Evolutionary conservation across 2,113 vertebrate species (phyloP).

Genomic region (Toxotes jaculatrix): DNA sequence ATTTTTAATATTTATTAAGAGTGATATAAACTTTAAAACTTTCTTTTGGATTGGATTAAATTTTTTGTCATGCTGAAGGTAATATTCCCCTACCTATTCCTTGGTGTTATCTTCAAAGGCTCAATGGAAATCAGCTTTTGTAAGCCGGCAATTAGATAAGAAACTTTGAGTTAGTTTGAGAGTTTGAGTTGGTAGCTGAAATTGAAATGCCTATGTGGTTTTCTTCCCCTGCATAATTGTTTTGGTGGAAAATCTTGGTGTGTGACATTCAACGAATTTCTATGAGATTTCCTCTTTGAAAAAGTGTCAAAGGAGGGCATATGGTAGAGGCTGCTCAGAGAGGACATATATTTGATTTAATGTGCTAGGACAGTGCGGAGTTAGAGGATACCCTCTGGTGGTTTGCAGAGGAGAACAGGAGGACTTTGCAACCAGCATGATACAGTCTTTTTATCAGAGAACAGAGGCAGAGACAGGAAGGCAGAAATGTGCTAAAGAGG

Average conservation of each 20-base stretch:
- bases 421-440: slow-evolving; percentile 60
- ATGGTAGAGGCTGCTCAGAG: slow-evolving; percentile 43
- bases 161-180: neutral
- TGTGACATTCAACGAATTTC: slow-evolving; percentile 37
- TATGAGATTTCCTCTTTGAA: slow-evolving; percentile 42
- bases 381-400: slow-evolving; percentile 67
- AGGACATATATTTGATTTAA: slow-evolving; percentile 73
- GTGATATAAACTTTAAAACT: neutral
- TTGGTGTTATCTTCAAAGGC: slow-evolving; percentile 22
- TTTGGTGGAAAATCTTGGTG: slow-evolving; percentile 1
- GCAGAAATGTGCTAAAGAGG: slow-evolving; percentile 37
- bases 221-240: neutral
- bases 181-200: neutral
- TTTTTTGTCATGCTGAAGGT: neutral
- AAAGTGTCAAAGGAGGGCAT: slow-evolving; percentile 44
- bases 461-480: slow-evolving; percentile 23
- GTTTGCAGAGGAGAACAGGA: slow-evolving; percentile 67
- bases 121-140: slow-evolving; percentile 11
- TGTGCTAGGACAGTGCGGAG: slow-evolving; percentile 66
- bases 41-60: neutral
- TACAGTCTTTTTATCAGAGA: slow-evolving; percentile 66
- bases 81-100: neutral
- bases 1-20: no score
- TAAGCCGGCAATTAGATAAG: neutral
- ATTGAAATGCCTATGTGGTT: neutral